Base-by-base conservation (phyloP, 2,113 vertebrate species). In the Eulemur macaco region DNA sequence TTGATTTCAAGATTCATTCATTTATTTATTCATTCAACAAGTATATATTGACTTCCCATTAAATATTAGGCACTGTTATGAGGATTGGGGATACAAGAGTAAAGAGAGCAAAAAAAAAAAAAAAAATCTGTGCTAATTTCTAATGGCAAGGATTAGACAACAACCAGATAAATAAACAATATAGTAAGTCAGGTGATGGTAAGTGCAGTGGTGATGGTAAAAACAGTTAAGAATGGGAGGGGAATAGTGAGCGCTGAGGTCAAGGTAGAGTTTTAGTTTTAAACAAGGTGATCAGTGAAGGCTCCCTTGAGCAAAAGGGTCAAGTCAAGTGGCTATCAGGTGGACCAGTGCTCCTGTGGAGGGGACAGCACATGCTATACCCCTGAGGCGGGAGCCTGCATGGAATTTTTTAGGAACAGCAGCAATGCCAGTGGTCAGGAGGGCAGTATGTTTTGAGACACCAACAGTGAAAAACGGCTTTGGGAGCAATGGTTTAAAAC, bases 21-120 rank as follows among this genome's bases (percentile, higher is more conserved):
- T 69, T 73, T 78, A 93, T 86, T 85, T 71, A 69, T 74, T 94
- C n/a, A 77, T 71, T 94, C 17, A 90, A 56, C 14, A 81, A 50
- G 68, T 78, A 56, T 47, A 39, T 77, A 17, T 77, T 86, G 29
- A 60, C 54, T 73, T 54, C 29, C 58, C 68, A 34, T 9, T 45
- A 31, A 74, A 14, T 60, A 45, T 88, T 68, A 80, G 52, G 15
- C 20, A 64, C 14, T 18, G 21, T 42, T 95, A 9, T 4, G 83
- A 9, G 52, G 21, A 54, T 45, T 83, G 4, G 68, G n/a, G 4
- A 86, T 71, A 73, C 1, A 39, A 71, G 27, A 86, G 27, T 56
- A 50, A 77, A 63, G 29, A 63, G 0, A 89, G 34, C 64, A 34
- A 11, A 4, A 42, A 42, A 42, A 42, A 27, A 4, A 56, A 20